phyloP scores from a whole-genome alignment of 2,113 vertebrate species.

The Actenoides hombroni region DNA sequence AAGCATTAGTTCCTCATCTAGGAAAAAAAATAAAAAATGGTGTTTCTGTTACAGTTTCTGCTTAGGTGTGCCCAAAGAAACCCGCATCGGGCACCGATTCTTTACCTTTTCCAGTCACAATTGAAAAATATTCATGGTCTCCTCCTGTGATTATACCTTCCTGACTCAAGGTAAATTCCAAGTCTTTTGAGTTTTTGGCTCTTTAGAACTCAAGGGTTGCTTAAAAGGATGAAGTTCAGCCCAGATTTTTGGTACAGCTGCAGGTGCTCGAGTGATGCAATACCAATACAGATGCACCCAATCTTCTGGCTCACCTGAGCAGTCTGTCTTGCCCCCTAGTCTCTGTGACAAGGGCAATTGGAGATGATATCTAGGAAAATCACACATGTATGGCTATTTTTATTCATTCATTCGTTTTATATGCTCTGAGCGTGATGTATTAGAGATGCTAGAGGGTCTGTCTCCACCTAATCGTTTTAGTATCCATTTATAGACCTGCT shows the following conservation, averaged over 20 bases:
- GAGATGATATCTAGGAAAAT: neutral
- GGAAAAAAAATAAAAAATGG: neutral
- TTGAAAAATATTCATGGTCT: neutral
- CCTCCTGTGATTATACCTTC: neutral
- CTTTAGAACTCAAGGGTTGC: neutral
- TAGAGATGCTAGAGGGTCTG: neutral
- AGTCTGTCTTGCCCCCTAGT: neutral
- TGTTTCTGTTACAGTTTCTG: neutral
- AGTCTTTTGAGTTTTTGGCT: neutral
- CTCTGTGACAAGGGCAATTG: neutral
- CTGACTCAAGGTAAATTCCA: neutral
- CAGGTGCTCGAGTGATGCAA: neutral
- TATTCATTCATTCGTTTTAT: neutral
- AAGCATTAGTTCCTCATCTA: neutral
- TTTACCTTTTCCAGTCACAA: neutral
- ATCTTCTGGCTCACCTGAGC: neutral
- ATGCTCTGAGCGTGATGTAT: neutral
- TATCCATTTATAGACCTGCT: constrained; percentile 25
- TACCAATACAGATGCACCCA: neutral
- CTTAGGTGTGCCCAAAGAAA: neutral
- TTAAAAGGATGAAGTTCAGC: neutral
- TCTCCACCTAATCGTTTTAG: constrained; percentile 33
- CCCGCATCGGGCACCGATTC: neutral
- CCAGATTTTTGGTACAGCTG: neutral
- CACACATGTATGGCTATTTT: neutral